phyloP scores from a whole-genome alignment of 2,888 invertebrate species.

The Pachydiplax longipennis region DNA sequence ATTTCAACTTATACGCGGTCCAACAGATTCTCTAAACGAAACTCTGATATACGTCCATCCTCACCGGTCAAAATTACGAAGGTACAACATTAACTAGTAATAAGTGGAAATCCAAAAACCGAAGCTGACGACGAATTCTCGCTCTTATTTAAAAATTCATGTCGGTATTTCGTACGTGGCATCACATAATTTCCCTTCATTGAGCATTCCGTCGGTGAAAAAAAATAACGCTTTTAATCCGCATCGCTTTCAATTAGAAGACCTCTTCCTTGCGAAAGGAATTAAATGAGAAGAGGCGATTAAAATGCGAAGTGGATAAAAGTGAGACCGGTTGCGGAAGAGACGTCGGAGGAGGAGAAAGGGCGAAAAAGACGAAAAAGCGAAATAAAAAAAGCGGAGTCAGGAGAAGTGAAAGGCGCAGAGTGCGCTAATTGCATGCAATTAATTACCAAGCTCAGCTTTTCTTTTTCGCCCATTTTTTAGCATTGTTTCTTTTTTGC shows the following conservation, averaged over 20 bases:
- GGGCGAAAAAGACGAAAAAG: background rate
- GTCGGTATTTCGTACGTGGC: no score
- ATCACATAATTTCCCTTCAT: no score
- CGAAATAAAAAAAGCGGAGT: background rate
- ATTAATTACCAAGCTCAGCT: background rate
- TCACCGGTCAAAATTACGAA: no score
- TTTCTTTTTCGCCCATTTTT: background rate
- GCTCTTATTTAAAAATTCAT: no score
- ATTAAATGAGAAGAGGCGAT: background rate
- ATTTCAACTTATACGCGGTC: no score
- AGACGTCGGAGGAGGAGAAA: background rate
- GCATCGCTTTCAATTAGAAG: background rate
- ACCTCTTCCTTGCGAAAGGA: background rate
- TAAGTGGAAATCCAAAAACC: no score
- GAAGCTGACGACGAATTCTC: no score
- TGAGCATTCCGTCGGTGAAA: background rate
- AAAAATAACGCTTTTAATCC: background rate
- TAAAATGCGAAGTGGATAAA: conserved; percentile 13
- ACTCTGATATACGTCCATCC: no score
- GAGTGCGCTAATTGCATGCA: conserved; percentile 32
- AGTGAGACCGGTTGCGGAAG: background rate
- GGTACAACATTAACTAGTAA: no score
- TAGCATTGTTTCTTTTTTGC: background rate
- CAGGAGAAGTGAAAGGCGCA: conserved; percentile 7
- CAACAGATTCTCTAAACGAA: no score